Conservation (phyloP, 2,888 invertebrate genomes). For the Odontothrips loti region DNA sequence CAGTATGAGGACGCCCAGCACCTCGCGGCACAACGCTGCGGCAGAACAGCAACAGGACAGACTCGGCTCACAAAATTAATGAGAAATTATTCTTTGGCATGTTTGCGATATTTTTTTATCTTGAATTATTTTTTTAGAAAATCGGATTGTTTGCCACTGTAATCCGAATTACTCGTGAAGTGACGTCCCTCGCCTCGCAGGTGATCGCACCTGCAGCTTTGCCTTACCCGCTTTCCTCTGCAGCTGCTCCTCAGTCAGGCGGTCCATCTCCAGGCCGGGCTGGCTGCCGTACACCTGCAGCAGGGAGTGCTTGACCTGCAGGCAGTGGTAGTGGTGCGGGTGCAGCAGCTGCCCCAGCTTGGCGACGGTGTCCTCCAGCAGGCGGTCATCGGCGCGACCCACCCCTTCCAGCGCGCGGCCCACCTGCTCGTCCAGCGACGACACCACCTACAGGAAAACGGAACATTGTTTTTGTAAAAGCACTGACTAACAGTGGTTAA, state of each 20-base stretch:
- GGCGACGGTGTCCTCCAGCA: slow-evolving; percentile 60
- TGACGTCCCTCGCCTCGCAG: background rate
- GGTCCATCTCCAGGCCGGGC: slow-evolving; percentile 53
- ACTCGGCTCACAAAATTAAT: too few relatives aligned
- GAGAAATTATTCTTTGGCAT: too few relatives aligned
- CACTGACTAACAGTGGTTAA: too few relatives aligned
- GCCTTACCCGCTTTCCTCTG: slow-evolving; percentile 64
- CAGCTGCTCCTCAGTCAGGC: slow-evolving; percentile 57
- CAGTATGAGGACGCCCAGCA: slow-evolving; percentile 43
- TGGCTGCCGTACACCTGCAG: slow-evolving; percentile 74
- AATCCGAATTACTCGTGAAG: slow-evolving; percentile 21
- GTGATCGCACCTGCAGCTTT: background rate
- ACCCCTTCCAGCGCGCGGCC: slow-evolving; percentile 60
- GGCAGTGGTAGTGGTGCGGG: slow-evolving; percentile 78
- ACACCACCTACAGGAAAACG: slow-evolving; percentile 53
- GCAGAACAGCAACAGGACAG: slow-evolving; percentile 35
- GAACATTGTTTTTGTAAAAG: background rate
- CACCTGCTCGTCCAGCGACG: slow-evolving; percentile 72
- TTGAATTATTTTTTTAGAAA: too few relatives aligned
- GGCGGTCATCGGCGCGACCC: slow-evolving; percentile 49
- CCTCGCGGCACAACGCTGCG: slow-evolving; percentile 45
- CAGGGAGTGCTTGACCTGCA: slow-evolving; percentile 74
- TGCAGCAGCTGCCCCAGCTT: slow-evolving; percentile 72
- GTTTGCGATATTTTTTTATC: too few relatives aligned
- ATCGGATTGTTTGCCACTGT: too few relatives aligned